Evolutionary conservation across 2,113 vertebrate genomes (phyloP), one percentile per base, ranked within the genome.

Genomic region (Shinisaurus crocodilurus): DNA sequence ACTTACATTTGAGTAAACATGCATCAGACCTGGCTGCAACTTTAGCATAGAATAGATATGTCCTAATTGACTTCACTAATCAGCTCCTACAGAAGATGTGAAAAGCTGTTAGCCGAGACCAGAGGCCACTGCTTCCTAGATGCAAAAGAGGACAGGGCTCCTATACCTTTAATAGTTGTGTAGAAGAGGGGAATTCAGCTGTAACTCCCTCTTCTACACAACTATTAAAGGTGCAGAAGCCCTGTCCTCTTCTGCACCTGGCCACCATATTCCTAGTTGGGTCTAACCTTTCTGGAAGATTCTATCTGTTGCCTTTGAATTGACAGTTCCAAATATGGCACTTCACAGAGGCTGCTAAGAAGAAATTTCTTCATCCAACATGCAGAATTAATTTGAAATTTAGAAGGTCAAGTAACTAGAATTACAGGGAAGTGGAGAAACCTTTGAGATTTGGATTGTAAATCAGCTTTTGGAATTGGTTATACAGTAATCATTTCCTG

Each of bases 401-500:
- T 76, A 29, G 34, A 65, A 84, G 40, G 43, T n/a, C 32, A 32
- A 63, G 34, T 69, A 80, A 75, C 5, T 76, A 50, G 34, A 84
- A 48, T 48, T 45, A 32, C 20, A 89, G 34, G 72, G 43, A 89
- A 89, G 29, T 69, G 15, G 48, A 60, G 63, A 37, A 40, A 20
- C 43, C 32, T 34, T 48, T 45, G 83, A 45, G 43, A 34, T 72
- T n/a, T 88, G 63, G 37, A 74, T 50, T 83, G 70, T n/a, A 63
- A 89, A 84, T 84, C 34, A 83, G 34, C 54, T 75, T 89, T 83
- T 76, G 88, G 82, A 85, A 85, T 76, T 50, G 32, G 67, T 60
- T 82, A 74, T 25, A 34, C n/a, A 34, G 29, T 74, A 82, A 89
- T 82, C 43, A 48, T 76, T 89, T 89, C 82, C 72, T 85, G 72